These are phyloP conservation scores for Schlechtendalia chinensis DNA, from an alignment of 1,140 invertebrate species.

Conservation along the genomic window DNA sequence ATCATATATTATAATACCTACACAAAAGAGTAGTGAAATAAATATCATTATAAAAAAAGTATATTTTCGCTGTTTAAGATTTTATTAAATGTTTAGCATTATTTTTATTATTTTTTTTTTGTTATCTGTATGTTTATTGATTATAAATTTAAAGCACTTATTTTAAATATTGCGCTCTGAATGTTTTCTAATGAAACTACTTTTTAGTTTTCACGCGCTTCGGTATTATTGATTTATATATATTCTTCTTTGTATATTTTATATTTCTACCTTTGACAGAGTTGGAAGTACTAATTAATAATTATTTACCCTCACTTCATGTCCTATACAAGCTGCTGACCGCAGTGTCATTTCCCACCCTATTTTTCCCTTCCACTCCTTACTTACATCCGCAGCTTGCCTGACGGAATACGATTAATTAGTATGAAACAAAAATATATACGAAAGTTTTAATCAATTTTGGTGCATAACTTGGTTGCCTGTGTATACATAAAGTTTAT, in stretches of 20 bases:
- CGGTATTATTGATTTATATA: conserved; percentile 26
- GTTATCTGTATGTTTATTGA: not conserved
- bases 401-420: conserved; percentile 47
- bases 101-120: too few species aligned
- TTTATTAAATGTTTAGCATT: too few species aligned
- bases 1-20: too few species aligned
- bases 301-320: conserved; percentile 33
- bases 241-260: conserved; percentile 10
- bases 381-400: not conserved
- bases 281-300: conserved; percentile 36
- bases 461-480: conserved; percentile 32
- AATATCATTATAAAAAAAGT: too few species aligned
- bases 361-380: not conserved
- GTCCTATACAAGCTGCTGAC: conserved; percentile 2
- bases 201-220: conserved; percentile 3
- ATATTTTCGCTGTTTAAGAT: too few species aligned
- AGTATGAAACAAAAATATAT: conserved; percentile 47
- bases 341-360: not conserved
- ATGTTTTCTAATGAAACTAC: not conserved
- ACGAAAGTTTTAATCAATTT: conserved; percentile 48
- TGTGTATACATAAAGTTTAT: conserved; percentile 46
- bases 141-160: not conserved
- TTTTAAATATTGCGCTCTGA: not conserved
- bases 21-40: too few species aligned
- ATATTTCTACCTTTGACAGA: not conserved